Base-by-base conservation (phyloP, 2,797 vertebrate genomes). In the Avahi laniger region DNA sequence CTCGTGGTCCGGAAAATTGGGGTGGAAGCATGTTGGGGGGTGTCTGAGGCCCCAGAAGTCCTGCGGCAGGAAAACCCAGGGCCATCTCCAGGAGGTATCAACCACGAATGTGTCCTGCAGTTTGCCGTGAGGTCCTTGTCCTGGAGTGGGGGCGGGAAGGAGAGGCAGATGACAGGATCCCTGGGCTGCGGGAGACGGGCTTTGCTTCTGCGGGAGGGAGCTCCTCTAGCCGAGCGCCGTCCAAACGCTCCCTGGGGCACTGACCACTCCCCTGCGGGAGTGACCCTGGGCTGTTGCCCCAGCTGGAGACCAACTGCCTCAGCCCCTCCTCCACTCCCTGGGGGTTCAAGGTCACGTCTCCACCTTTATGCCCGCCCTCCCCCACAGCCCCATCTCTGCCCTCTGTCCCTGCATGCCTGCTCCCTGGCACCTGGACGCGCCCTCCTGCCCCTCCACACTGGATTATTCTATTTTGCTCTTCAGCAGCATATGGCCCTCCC, bases 371-470 rank as follows among this genome's bases (percentile, higher is more conserved):
- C 35, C 12, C 0, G 1, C 17, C 38, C 30, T 82, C 41, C 28
- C 28, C 5, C 61, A 22, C 7, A 67, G 63, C 63, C 33, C n/a
- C 7, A 11, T 4, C 30, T n/a, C 17, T 7, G 22, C 30, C 14
- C 33, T 35, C 5, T 57, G 82, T 30, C 59, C 4, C 8, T 0
- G 43, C 33, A 13, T 0, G 30, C 22, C 1, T 35, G 67, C 28
- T 61, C 79, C 59, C 70, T 30, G 86, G 20, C 1, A 4, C 46
- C 57, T 0, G 14, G 57, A 15, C n/a, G 26, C 1, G 4, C 20
- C 13, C 54, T 15, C n/a, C 41, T 10, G 18, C 4, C 0, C 43
- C 46, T 43, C 38, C 15, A 2, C 2, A 9, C 46, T 3, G 1
- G 48, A 1, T n/a, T 52, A 18, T 10, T 72, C 22, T 54, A 10